Base-by-base conservation (phyloP, 1,140 invertebrate genomes). In the Homarus americanus region DNA sequence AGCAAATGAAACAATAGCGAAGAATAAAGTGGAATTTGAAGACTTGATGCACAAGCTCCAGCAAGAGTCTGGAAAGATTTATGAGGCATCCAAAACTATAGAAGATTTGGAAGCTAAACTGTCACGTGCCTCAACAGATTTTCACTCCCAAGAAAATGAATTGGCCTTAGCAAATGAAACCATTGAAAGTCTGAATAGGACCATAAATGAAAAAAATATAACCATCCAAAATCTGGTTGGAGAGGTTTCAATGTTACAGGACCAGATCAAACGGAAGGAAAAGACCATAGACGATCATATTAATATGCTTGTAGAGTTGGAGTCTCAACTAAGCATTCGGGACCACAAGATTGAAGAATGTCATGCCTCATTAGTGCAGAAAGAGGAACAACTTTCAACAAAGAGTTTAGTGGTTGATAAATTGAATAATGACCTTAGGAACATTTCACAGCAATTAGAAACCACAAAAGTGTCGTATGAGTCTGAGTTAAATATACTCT, bases 401-500 rank as follows among this genome's bases (percentile, higher is more conserved):
- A 82, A 87, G 76, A 78, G 91, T 79, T n/a, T 40, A 44, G 78
- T 91, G 24, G 40, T 88, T 15, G 53, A 91, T 83, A 87, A 93
- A 66, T 69, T 90, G 34, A 89, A 93, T 44, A 87, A 90, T 53
- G 87, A 93, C 58, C 82, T 91, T 53, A 82, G 76, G 24, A 89
- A 91, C 69, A 72, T 78, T 32, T 72, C 82, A 17, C 82, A 91
- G 32, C 73, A 90, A 36, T 69, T 93, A 28, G 92, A 94, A 63
- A 92, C 88, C 32, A 93, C 93, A n/a, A 94, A 94, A 90, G 91
- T 73, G n/a, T 91, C 91, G 10, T 82, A 94, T 63, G 36, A 89
- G 17, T 69, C 91, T 49, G 92, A 94, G 82, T 91, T 93, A 58
- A 92, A 93, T 80, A 49, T 80, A n/a, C 82, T 94, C 34, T 92